phyloP scores from a whole-genome alignment of 2,797 vertebrate genomes.

The Urophycis tenuis region DNA sequence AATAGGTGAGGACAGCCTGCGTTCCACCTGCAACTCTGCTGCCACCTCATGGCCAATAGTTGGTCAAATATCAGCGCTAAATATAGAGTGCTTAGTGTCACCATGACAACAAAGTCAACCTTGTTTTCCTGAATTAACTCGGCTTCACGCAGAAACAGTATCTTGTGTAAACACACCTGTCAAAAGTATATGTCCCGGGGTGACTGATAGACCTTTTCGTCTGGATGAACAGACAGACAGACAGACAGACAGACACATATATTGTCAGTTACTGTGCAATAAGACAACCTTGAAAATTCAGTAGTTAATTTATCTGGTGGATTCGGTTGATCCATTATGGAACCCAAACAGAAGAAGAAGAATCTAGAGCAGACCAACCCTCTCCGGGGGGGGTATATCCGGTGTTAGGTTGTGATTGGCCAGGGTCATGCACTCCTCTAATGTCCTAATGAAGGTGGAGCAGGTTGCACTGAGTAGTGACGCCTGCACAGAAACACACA shows the following conservation, averaged over 20 bases:
- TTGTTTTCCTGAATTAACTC: background rate
- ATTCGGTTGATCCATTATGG: too few relatives aligned
- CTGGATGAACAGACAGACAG: conserved; percentile 76
- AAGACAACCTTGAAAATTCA: background rate
- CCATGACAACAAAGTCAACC: background rate
- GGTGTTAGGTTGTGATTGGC: conserved; percentile 90
- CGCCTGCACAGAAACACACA: conserved; percentile 68
- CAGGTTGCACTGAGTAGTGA: conserved; percentile 94
- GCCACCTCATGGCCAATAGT: background rate
- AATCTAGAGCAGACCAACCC: conserved; percentile 41
- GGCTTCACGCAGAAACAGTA: background rate
- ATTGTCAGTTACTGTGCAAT: background rate
- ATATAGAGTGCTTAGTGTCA: too few relatives aligned
- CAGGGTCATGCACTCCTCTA: conserved; percentile 96
- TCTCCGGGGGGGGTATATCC: conserved; percentile 73
- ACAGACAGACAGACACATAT: conserved; percentile 69
- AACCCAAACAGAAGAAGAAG: background rate
- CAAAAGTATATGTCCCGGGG: conserved; percentile 84
- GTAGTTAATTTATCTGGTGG: too few relatives aligned
- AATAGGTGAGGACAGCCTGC: background rate
- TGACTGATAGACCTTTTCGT: conserved; percentile 92
- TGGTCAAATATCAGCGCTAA: background rate
- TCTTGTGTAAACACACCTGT: conserved; percentile 69
- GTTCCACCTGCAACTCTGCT: background rate
- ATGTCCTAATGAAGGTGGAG: conserved; percentile 90